Percentiles rank a stretch among this genome's conserved stretches.
Evolutionary conservation across 2,113 vertebrate genomes (phyloP).

Genomic region (Monarcha castaneiventris): DNA sequence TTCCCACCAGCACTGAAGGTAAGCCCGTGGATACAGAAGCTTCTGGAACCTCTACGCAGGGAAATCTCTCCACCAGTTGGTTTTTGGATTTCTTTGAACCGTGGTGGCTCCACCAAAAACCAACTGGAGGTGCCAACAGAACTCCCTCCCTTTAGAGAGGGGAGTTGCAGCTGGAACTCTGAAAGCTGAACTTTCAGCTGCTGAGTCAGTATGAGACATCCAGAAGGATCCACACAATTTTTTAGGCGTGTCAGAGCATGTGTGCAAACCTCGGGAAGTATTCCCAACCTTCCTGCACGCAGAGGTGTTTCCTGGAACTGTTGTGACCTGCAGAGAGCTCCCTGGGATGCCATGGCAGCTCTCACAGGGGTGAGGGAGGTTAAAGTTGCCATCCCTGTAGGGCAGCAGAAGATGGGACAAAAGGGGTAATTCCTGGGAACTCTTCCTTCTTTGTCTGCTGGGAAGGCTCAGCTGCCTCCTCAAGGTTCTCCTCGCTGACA

Average conservation of each 20-base stretch:
- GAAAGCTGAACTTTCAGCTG: background rate
- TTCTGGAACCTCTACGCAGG: rapidly evolving
- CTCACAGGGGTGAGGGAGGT: background rate
- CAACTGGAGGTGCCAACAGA: background rate
- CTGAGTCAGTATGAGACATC: background rate
- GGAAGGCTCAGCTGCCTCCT: background rate
- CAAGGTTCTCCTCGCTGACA: background rate
- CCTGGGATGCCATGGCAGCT: rapidly evolving
- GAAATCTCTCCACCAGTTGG: rapidly evolving
- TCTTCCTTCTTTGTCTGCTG: too few relatives aligned
- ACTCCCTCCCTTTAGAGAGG: too few relatives aligned
- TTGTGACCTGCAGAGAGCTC: background rate
- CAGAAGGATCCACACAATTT: background rate
- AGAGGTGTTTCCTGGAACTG: too few relatives aligned
- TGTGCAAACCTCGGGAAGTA: background rate
- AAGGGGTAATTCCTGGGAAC: rapidly evolving
- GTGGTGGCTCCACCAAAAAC: background rate
- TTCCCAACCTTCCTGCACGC: rapidly evolving
- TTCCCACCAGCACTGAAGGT: background rate
- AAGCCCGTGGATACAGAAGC: background rate
- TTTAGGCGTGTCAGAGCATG: rapidly evolving
- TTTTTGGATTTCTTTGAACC: background rate
- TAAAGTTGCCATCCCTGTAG: rapidly evolving
- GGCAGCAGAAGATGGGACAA: background rate
- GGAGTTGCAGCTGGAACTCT: background rate